A percentile compares a stretch with the other conserved stretches of the same genome.
These are phyloP conservation scores for Chloroclysta siterata DNA, from an alignment of 2,888 invertebrate species.

Conservation along the genomic window DNA sequence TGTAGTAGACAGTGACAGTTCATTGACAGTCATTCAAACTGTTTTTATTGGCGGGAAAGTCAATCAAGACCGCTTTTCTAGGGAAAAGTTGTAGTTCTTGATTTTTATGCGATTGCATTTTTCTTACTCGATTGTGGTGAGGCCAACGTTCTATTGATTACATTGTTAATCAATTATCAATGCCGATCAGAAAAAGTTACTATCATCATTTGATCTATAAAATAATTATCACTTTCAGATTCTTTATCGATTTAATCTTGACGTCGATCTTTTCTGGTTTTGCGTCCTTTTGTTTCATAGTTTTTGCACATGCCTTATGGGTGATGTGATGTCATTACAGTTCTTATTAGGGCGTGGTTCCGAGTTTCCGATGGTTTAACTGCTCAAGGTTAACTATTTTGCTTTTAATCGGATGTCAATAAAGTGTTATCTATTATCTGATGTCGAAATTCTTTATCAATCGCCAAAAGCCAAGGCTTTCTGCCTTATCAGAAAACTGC, in stretches of 20 bases:
- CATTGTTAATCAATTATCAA: constrained; percentile 15
- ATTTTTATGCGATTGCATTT: constrained; percentile 45
- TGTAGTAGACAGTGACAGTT: constrained; percentile 36
- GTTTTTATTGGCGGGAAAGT: constrained; percentile 53
- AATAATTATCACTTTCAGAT: constrained; percentile 8
- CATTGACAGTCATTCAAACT: constrained; percentile 34
- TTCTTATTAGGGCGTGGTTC: background rate
- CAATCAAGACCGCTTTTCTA: constrained; percentile 53
- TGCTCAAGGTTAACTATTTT: constrained; percentile 3
- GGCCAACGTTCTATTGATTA: constrained; percentile 31
- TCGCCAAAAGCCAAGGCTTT: constrained; percentile 31
- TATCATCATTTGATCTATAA: constrained; percentile 4
- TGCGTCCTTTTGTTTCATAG: background rate
- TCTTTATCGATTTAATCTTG: constrained; percentile 3
- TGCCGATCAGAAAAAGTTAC: background rate
- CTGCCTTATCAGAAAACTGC: constrained; percentile 35
- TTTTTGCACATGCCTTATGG: background rate
- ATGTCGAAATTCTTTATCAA: constrained; percentile 25
- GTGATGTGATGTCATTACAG: constrained; percentile 7
- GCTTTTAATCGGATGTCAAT: constrained; percentile 16
- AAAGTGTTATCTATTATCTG: constrained; percentile 6
- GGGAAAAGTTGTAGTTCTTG: constrained; percentile 47
- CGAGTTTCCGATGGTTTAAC: background rate
- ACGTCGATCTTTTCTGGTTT: background rate
- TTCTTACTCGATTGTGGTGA: constrained; percentile 39